Conservation (phyloP, 2,888 invertebrate genomes). For the Plebejus argus region DNA sequence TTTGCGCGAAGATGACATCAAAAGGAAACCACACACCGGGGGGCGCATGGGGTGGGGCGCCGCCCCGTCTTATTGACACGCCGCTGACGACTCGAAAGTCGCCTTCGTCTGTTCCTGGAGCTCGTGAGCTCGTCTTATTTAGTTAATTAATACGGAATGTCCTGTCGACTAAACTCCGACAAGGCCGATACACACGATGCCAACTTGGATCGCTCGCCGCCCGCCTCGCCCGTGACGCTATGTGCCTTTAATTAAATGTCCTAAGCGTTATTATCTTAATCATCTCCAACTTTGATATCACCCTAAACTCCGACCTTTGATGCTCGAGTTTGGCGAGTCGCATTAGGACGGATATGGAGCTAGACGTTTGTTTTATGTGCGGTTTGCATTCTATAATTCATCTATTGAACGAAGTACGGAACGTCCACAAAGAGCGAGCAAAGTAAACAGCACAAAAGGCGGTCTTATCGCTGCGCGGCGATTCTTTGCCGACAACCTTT, state of each 20-base stretch:
- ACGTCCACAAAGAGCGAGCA: slow-evolving; percentile 28
- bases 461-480: slow-evolving; percentile 29
- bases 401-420: slow-evolving; percentile 29
- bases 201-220: slow-evolving; percentile 67
- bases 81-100: slow-evolving; percentile 76
- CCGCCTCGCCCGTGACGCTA: slow-evolving; percentile 46
- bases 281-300: slow-evolving; percentile 30
- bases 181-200: slow-evolving; percentile 65
- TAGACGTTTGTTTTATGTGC: slow-evolving; percentile 21
- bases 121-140: slow-evolving; percentile 76
- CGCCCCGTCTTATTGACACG: slow-evolving; percentile 79
- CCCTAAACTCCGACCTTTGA: slow-evolving; percentile 17
- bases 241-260: slow-evolving; percentile 60
- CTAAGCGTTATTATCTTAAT: slow-evolving; percentile 23
- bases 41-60: slow-evolving; percentile 55
- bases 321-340: neutral
- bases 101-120: slow-evolving; percentile 67
- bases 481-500: slow-evolving; percentile 31
- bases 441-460: slow-evolving; percentile 32
- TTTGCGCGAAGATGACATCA: slow-evolving; percentile 82
- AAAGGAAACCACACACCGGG: slow-evolving; percentile 81
- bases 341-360: neutral
- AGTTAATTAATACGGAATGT: slow-evolving; percentile 80
- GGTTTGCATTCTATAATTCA: slow-evolving; percentile 31
- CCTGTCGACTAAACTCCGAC: slow-evolving; percentile 74